Conservation (phyloP, 2,797 vertebrate genomes). For the Pangasius sanitwongsei region DNA sequence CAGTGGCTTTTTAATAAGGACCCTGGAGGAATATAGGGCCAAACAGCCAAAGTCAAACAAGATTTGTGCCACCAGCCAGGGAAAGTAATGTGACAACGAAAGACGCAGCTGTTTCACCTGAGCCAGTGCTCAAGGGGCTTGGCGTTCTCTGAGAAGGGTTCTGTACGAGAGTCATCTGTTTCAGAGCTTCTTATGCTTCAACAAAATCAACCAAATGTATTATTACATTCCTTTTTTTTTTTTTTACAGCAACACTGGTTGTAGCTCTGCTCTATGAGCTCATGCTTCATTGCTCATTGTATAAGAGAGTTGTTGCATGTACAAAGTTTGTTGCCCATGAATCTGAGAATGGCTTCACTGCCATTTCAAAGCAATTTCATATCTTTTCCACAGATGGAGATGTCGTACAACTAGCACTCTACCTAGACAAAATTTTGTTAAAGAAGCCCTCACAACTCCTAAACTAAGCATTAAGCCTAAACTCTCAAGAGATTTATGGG, state of each 20-base stretch:
- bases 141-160: neutral
- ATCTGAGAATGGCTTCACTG: neutral
- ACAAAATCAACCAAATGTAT: conserved; percentile 18
- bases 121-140: neutral
- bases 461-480: neutral
- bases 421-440: neutral
- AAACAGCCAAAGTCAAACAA: conserved; percentile 75
- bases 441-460: neutral
- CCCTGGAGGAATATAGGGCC: conserved; percentile 70
- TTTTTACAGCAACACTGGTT: neutral
- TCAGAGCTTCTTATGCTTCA: neutral
- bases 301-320: neutral
- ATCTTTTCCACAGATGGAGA: neutral
- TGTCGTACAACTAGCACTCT: neutral
- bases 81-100: conserved; percentile 68
- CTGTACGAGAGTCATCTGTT: neutral
- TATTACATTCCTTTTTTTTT: conserved; percentile 13
- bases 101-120: conserved; percentile 27
- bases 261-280: neutral
- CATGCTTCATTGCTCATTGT: neutral
- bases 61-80: conserved; percentile 67
- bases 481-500: neutral
- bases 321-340: neutral
- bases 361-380: neutral
- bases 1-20: conserved; percentile 76